These are phyloP conservation scores for Coenobita brevimanus DNA, from an alignment of 1,140 invertebrate genomes.

Conservation along the genomic window DNA sequence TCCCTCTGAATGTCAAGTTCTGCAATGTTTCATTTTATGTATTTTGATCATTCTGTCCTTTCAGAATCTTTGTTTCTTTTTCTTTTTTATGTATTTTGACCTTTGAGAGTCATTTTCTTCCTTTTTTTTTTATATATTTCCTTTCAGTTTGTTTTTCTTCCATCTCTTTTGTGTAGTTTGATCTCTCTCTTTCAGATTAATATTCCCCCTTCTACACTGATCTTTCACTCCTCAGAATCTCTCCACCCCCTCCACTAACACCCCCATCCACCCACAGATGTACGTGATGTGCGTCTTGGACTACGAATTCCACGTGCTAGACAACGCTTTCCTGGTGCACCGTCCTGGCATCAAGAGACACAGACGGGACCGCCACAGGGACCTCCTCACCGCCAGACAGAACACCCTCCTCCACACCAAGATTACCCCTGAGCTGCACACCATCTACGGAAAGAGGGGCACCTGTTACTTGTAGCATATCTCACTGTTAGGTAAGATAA, in stretches of 20 bases:
- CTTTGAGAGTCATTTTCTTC: too few relatives aligned
- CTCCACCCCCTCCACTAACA: neutral
- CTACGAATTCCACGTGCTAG: conserved; percentile 91
- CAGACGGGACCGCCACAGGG: conserved; percentile 79
- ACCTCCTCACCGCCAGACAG: conserved; percentile 84
- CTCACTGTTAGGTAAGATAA: too few relatives aligned
- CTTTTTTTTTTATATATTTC: too few relatives aligned
- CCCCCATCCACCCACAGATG: conserved; percentile 77
- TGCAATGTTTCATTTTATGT: too few relatives aligned
- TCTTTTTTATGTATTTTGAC: too few relatives aligned
- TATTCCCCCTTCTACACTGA: neutral
- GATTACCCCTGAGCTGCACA: conserved; percentile 67
- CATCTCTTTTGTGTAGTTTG: too few relatives aligned
- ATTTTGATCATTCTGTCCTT: too few relatives aligned
- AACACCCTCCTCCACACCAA: conserved; percentile 82
- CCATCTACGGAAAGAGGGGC: conserved; percentile 64
- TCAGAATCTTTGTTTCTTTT: too few relatives aligned
- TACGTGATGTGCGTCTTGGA: conserved; percentile 89
- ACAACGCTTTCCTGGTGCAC: conserved; percentile 92
- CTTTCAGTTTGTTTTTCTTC: too few relatives aligned
- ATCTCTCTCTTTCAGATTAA: too few relatives aligned
- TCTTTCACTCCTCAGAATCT: neutral
- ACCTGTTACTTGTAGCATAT: conserved; percentile 55
- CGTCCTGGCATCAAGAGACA: conserved; percentile 80
- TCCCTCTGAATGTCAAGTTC: too few relatives aligned